Evolutionary conservation across 2,888 invertebrate genomes (phyloP), one percentile per base, ranked within the genome.

Genomic region (Matsumyia berberina): DNA sequence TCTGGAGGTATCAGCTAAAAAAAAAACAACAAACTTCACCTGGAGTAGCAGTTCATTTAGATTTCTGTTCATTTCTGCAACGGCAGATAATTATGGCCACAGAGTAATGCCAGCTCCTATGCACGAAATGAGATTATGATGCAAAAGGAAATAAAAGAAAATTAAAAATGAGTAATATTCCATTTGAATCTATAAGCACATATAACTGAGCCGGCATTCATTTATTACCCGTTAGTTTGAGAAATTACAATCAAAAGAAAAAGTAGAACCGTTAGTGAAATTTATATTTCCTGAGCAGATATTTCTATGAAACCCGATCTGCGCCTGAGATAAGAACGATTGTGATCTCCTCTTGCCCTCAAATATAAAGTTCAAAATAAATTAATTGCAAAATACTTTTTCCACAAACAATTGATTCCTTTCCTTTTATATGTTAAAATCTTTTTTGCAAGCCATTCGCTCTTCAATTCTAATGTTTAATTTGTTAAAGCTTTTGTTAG

Each of bases 221-320:
- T 49, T 49, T 49, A 37, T 51, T 37, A 60, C 31, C 62, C 42
- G 42, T 62, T 51, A 60, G 49, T 62, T 33, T 51, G 12, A 53
- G 12, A 62, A 53, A 51, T 49, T 46, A 29, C 15, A 70, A 49
- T 15, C 15, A 58, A 58, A 58, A 58, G 69, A 70, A 58, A 58
- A 44, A 70, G 70, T 58, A 42, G 19, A 62, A 62, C 31, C 53
- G 39, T 53, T 24, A 62, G 12, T 39, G 60, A 58, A 44, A 60
- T 44, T 11, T 31, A 17, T 53, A 31, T n/a, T 5, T 17, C 9
- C 46, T 46, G 8, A 44, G 17, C 2, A 9, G 4, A 17, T 17
- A 19, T 46, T 19, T 2, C 9, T 19, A 46, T n/a, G 29, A 49
- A 24, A 29, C n/a, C 24, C 29, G n/a, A 24, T 49, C 46, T 46